Evolutionary conservation across 2,797 vertebrate genomes (phyloP).

Genomic region (Rhabdophis nuchalis): DNA sequence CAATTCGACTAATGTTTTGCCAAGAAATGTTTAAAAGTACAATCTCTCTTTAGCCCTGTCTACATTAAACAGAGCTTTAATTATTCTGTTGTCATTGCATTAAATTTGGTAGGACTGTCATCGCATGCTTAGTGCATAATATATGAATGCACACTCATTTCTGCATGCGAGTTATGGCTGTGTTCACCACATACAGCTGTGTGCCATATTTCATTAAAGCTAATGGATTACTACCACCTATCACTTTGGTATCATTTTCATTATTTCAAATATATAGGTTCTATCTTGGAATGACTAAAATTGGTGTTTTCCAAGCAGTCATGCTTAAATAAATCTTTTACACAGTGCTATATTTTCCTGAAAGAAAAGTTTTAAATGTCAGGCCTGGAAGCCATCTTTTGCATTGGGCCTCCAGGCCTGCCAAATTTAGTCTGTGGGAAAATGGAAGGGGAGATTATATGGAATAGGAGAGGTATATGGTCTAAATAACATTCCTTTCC

Average conservation of each 20-base stretch:
- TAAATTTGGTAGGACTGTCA: neutral
- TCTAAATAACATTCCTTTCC: too few species aligned
- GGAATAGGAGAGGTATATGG: too few species aligned
- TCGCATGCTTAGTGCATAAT: neutral
- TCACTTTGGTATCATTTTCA: neutral
- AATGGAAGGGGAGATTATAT: too few species aligned
- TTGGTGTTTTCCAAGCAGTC: neutral
- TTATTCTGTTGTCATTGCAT: neutral
- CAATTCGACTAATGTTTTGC: conserved; percentile 4
- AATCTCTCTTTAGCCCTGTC: neutral
- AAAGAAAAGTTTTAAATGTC: neutral
- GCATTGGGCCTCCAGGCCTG: too few species aligned
- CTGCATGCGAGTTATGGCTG: neutral
- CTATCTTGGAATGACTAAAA: neutral
- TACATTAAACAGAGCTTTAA: neutral
- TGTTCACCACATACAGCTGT: neutral
- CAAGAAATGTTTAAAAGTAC: conserved; percentile 16
- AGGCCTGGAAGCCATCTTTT: too few species aligned
- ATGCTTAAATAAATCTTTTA: neutral
- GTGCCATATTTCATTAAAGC: neutral
- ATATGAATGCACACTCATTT: neutral
- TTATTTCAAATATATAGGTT: neutral
- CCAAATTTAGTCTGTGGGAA: too few species aligned
- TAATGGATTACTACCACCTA: neutral
- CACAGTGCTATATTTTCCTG: neutral